Conservation (phyloP, 2,113 vertebrate species). For the Dasyurus viverrinus region DNA sequence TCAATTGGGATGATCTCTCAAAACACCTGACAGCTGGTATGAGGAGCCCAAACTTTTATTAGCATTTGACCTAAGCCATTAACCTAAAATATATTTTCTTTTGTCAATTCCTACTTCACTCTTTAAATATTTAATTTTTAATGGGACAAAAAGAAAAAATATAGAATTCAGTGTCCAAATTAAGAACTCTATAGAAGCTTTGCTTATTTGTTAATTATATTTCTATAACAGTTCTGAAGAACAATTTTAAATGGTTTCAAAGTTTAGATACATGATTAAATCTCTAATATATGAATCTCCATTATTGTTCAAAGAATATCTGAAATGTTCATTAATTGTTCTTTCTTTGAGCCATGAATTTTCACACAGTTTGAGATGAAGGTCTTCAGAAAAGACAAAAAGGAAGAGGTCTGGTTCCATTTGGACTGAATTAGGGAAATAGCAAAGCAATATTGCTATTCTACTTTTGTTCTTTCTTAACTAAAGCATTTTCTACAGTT, state of each 20-base stretch:
- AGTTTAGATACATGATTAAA: slow-evolving; percentile 29
- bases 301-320: slow-evolving; percentile 33
- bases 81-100: slow-evolving; percentile 9
- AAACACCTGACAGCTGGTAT: background rate
- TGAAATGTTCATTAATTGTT: slow-evolving; percentile 30
- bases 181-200: slow-evolving; percentile 35
- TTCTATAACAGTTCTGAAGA: slow-evolving; percentile 38
- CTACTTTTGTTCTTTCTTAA: slow-evolving; percentile 26
- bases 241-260: slow-evolving; percentile 52
- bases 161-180: background rate
- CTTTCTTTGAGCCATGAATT: slow-evolving; percentile 52
- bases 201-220: slow-evolving; percentile 42
- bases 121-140: slow-evolving; percentile 40
- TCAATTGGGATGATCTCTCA: background rate
- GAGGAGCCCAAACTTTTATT: background rate
- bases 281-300: slow-evolving; percentile 35
- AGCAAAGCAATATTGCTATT: background rate
- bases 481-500: slow-evolving; percentile 16
- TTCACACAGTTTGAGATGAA: slow-evolving; percentile 51
- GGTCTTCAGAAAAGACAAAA: slow-evolving; percentile 45
- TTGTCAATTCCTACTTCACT: slow-evolving; percentile 25
- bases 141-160: background rate
- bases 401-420: slow-evolving; percentile 18
- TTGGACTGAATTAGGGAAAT: slow-evolving; percentile 21
- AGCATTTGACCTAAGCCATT: background rate